phyloP scores from a whole-genome alignment of 2,888 invertebrate species.

The Latrodectus hesperus region DNA sequence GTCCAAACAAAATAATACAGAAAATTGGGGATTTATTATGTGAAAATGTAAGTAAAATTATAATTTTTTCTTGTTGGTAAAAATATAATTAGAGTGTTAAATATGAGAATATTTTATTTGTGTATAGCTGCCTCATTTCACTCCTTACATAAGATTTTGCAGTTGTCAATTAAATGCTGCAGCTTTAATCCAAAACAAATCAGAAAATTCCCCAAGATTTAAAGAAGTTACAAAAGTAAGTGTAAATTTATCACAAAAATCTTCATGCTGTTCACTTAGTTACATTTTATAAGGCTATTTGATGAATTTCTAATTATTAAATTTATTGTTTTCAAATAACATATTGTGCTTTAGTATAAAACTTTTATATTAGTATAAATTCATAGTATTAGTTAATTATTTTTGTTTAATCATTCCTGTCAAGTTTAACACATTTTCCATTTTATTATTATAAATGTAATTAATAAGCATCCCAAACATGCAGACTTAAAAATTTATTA shows the following conservation, averaged over 20 bases:
- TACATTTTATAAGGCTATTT: neutral
- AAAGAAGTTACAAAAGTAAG: constrained; percentile 77
- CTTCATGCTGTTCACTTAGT: neutral
- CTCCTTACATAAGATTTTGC: constrained; percentile 82
- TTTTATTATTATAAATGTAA: too few species aligned
- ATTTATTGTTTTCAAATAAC: too few species aligned
- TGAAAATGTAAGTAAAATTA: constrained; percentile 80
- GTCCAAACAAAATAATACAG: constrained; percentile 78
- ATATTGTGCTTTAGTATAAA: too few species aligned
- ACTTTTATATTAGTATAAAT: too few species aligned
- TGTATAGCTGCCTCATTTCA: constrained; percentile 67
- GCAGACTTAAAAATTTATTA: too few species aligned
- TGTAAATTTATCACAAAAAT: neutral
- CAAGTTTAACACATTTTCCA: too few species aligned
- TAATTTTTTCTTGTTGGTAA: neutral
- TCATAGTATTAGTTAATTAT: too few species aligned
- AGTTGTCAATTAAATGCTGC: constrained; percentile 84
- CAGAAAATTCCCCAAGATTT: constrained; percentile 80
- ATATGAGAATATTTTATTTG: neutral
- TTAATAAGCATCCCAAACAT: too few species aligned
- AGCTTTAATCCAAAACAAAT: constrained; percentile 80
- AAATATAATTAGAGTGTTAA: neutral
- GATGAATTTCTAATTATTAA: too few species aligned
- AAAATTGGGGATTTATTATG: constrained; percentile 84
- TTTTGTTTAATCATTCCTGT: too few species aligned